Evolutionary conservation across 2,113 vertebrate species (phyloP).

Genomic region (Labeo rohita): DNA sequence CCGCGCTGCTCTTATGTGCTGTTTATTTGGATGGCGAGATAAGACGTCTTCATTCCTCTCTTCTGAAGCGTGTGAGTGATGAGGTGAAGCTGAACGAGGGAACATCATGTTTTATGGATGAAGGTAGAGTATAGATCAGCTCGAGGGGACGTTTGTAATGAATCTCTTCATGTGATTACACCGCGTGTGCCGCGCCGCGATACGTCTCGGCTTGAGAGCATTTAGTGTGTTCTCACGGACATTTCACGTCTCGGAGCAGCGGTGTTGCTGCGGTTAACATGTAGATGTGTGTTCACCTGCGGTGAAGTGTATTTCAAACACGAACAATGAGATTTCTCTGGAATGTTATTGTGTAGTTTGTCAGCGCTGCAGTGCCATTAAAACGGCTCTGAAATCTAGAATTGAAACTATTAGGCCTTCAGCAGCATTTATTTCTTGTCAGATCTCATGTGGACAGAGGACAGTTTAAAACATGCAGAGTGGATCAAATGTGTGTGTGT

Average conservation of each 20-base stretch:
- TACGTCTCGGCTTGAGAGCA: neutral
- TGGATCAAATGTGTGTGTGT: too few species aligned
- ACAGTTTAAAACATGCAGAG: neutral
- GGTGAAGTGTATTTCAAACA: neutral
- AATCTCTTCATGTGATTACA: conserved; percentile 7
- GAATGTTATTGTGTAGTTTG: neutral
- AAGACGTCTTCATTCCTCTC: conserved; percentile 2
- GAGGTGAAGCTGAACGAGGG: neutral
- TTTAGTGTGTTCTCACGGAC: neutral
- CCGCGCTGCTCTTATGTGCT: neutral
- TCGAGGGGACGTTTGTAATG: conserved; percentile 19
- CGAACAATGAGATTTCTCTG: too few species aligned
- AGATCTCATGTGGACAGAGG: neutral
- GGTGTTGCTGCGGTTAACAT: neutral
- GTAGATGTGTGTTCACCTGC: neutral
- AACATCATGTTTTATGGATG: conserved; percentile 35
- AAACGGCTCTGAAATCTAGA: neutral
- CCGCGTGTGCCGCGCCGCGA: neutral
- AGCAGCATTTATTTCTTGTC: neutral
- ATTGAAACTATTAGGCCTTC: neutral
- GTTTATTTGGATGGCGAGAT: neutral
- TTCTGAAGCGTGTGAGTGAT: neutral
- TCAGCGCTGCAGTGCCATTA: neutral
- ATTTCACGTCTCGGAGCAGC: neutral
- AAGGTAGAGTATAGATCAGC: neutral